Percentiles rank a stretch among this genome's conserved stretches.
phyloP scores from a whole-genome alignment of 1,140 invertebrate genomes.

The Homarus americanus region DNA sequence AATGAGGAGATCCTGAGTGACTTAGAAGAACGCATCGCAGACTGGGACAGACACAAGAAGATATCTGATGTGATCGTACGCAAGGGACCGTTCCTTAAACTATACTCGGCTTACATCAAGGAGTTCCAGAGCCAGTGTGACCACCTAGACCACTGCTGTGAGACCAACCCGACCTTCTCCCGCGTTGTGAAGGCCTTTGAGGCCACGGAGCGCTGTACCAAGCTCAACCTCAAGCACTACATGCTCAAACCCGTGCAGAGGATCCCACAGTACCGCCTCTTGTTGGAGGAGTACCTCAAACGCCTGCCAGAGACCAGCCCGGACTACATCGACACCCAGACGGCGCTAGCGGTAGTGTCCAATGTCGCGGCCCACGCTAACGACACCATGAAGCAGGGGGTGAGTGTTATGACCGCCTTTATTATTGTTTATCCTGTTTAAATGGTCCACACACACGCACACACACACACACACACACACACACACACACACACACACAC shows the following conservation, averaged over 20 bases:
- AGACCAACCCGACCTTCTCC: slow-evolving; percentile 83
- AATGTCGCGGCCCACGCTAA: slow-evolving; percentile 88
- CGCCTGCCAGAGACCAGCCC: slow-evolving; percentile 81
- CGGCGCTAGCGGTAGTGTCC: slow-evolving; percentile 84
- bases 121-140: slow-evolving; percentile 84
- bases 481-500: too few species aligned
- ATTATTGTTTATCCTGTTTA: too few species aligned
- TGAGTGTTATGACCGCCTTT: too few species aligned
- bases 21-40: slow-evolving; percentile 82
- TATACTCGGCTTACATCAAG: slow-evolving; percentile 86
- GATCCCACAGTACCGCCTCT: slow-evolving; percentile 84
- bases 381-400: slow-evolving; percentile 83
- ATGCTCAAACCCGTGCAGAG: slow-evolving; percentile 89
- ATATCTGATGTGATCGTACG: slow-evolving; percentile 88
- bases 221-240: slow-evolving; percentile 84
- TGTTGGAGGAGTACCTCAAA: slow-evolving; percentile 85
- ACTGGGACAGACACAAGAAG: slow-evolving; percentile 82
- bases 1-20: slow-evolving; percentile 85
- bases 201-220: slow-evolving; percentile 82
- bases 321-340: slow-evolving; percentile 84
- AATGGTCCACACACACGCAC: too few species aligned
- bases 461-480: too few species aligned
- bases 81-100: slow-evolving; percentile 87
- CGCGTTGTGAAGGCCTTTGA: slow-evolving; percentile 84
- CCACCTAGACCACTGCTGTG: slow-evolving; percentile 82